phyloP scores from a whole-genome alignment of 2,797 vertebrate genomes.

The Malacoctenus gilli region DNA sequence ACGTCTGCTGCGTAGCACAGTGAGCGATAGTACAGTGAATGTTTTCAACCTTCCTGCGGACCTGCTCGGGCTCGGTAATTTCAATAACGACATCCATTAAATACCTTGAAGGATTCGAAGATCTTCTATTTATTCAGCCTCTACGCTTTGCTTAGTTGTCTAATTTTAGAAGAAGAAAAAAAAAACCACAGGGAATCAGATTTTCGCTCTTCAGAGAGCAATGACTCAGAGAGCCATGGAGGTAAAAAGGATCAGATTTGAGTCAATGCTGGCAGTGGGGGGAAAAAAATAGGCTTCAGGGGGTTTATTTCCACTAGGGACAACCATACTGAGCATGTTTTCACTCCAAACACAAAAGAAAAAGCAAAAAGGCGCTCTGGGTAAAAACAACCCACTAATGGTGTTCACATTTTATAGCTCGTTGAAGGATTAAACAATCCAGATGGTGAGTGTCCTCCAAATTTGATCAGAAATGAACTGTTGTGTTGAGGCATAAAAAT shows the following conservation, averaged over 20 bases:
- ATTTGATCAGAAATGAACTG: constrained; percentile 18
- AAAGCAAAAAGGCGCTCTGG: constrained; percentile 27
- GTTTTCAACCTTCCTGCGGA: constrained; percentile 27
- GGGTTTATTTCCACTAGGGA: constrained; percentile 54
- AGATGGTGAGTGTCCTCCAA: constrained; percentile 42
- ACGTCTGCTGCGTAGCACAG: constrained; percentile 4
- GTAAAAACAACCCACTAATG: constrained; percentile 38
- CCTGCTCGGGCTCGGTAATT: constrained; percentile 15
- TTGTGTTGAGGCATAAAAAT: constrained; percentile 8
- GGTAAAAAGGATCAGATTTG: constrained; percentile 66
- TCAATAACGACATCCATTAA: constrained; percentile 33
- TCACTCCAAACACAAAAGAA: constrained; percentile 24
- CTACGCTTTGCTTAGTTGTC: constrained; percentile 35
- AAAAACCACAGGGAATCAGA: constrained; percentile 57
- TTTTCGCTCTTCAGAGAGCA: constrained; percentile 60
- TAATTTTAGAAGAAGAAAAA: constrained; percentile 65
- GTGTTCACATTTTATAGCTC: constrained; percentile 48
- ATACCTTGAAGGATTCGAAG: constrained; percentile 32
- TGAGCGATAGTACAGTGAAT: constrained; percentile 13
- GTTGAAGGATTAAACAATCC: constrained; percentile 54
- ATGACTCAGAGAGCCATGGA: constrained; percentile 55
- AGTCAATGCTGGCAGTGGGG: constrained; percentile 46
- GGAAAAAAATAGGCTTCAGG: constrained; percentile 49
- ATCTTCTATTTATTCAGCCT: constrained; percentile 46
- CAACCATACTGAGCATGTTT: constrained; percentile 49